Base-by-base conservation (phyloP, 2,113 vertebrate species). In the Brachypodius melanocephalos region DNA sequence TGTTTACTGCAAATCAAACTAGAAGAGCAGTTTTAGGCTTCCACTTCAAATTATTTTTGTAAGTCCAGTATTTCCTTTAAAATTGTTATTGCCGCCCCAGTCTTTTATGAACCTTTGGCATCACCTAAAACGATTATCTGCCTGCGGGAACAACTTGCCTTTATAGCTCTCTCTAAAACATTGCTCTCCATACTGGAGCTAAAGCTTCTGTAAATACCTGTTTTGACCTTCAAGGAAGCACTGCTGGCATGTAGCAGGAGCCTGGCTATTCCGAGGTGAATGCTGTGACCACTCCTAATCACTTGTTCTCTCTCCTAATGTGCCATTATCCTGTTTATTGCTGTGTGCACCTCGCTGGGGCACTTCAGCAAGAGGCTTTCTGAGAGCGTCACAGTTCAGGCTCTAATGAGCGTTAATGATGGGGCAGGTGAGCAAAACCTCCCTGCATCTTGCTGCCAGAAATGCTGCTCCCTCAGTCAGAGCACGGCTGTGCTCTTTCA, bases 171-270 rank as follows among this genome's bases (percentile, higher is more conserved):
- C 57, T 93, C 85, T 88, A 18, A 78, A 95, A 82, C 77, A 31
- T 24, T 69, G 16, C 31, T 83, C 38, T 93, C 75, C 43, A 20
- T 55, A 45, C 34, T 48, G 73, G 68, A 97, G 65, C 86, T 90
- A 77, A 93, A 88, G 83, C 88, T 73, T 85, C 86, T 90, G 90
- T 96, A 93, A 95, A 96, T 92, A 92, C 54, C 8, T 71, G 68
- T 85, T 95, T 86, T 95, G 90, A 93, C 94, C 95, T 94, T 94
- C 96, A 95, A 85, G 83, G 93, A 89, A 71, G 48, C 68, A 62
- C 14, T 66, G 45, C 52, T 92, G 77, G 84, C 54, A 67, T 66
- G 19, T 65, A 19, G 12, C 67, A 80, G 84, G 34, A 89, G 80
- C 94, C 84, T 85, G 85, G 58, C 77, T 74, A 22, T 83, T 94